Conservation (phyloP, 2,888 invertebrate genomes). For the Folsomia manolachei region DNA sequence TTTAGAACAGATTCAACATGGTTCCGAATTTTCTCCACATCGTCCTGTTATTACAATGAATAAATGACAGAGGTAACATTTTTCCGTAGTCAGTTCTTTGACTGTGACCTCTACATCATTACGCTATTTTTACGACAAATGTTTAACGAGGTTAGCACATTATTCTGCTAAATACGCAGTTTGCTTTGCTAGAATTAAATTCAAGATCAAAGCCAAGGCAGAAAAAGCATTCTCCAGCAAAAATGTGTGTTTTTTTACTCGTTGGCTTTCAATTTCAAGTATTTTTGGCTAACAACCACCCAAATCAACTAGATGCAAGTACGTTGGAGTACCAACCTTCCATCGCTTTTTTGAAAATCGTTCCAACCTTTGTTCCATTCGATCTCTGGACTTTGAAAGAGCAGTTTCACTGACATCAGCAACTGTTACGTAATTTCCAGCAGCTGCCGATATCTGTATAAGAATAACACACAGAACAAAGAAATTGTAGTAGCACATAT, state of each 20-base stretch:
- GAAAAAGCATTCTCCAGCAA: too few species aligned
- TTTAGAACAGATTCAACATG: conserved; percentile 52
- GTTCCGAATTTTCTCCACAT: neutral
- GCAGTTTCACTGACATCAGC: conserved; percentile 58
- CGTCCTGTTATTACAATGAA: conserved; percentile 1
- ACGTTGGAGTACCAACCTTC: too few species aligned
- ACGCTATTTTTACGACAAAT: too few species aligned
- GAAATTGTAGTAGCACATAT: neutral
- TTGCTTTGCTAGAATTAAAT: too few species aligned
- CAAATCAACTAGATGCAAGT: too few species aligned
- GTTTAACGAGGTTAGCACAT: too few species aligned
- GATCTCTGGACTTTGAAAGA: conserved; percentile 55
- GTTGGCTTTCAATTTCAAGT: neutral
- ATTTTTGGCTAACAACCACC: neutral
- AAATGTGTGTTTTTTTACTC: too few species aligned
- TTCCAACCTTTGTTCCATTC: conserved; percentile 56
- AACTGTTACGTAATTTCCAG: conserved; percentile 58
- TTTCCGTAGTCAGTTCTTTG: too few species aligned
- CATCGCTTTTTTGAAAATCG: conserved; percentile 57
- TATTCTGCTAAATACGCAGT: too few species aligned
- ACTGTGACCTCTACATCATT: too few species aligned
- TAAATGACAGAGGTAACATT: too few species aligned
- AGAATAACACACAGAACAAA: neutral
- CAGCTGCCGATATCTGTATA: conserved; percentile 58
- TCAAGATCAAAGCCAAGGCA: too few species aligned